phyloP scores from a whole-genome alignment of 2,797 vertebrate species.

The Artibeus jamaicensis region DNA sequence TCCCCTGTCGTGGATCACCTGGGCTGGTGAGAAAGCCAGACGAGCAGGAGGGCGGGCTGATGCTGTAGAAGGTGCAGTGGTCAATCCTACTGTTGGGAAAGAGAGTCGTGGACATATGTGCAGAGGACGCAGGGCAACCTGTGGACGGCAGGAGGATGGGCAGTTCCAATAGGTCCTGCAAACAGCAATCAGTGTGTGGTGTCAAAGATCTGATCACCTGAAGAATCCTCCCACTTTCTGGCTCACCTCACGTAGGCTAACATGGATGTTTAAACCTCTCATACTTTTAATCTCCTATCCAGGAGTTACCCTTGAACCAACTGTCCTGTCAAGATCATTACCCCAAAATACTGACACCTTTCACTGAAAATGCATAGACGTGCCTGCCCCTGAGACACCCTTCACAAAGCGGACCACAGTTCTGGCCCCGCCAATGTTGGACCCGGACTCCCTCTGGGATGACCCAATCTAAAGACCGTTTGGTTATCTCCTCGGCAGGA shows the following conservation, averaged over 20 bases:
- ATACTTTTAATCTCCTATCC: background rate
- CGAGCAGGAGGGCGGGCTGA: background rate
- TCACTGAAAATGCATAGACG: background rate
- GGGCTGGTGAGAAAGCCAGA: background rate
- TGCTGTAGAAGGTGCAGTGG: background rate
- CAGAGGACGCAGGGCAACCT: background rate
- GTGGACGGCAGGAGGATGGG: background rate
- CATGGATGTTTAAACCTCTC: background rate
- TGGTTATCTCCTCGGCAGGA: background rate
- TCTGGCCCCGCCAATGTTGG: background rate
- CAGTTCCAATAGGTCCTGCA: background rate
- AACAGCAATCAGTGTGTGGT: background rate
- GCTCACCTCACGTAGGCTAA: background rate
- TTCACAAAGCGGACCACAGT: background rate
- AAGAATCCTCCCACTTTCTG: background rate
- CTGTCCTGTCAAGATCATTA: background rate
- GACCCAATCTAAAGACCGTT: background rate
- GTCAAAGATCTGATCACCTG: background rate
- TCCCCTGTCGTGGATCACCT: background rate
- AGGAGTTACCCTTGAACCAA: background rate
- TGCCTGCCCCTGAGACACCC: background rate
- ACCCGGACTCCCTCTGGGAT: background rate
- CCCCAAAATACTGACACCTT: background rate
- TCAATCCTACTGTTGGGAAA: background rate
- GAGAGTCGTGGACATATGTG: background rate